Evolutionary conservation across 2,797 vertebrate genomes (phyloP).

Genomic region (Periophthalmus magnuspinnatus): DNA sequence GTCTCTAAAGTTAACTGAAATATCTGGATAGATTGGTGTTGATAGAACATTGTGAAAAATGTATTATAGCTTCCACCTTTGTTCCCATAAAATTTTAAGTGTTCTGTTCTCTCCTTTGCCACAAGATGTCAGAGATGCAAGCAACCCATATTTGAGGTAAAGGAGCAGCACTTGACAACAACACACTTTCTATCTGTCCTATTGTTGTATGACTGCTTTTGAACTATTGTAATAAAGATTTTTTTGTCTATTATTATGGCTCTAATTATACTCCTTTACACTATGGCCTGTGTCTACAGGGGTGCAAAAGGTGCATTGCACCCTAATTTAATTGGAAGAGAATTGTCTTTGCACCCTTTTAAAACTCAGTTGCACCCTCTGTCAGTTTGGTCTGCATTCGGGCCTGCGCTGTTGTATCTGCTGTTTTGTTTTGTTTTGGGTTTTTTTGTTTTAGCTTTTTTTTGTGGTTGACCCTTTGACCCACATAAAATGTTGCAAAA

Average conservation of each 20-base stretch:
- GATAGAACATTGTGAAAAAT: not conserved
- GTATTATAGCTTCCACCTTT: not conserved
- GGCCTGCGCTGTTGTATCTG: too few species aligned
- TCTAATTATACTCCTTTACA: not conserved
- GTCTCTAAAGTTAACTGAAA: too few species aligned
- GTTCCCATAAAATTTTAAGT: too few species aligned
- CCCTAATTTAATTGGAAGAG: too few species aligned
- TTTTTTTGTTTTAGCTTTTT: not conserved
- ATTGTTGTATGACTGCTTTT: not conserved
- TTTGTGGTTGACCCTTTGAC: not conserved
- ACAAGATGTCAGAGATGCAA: conserved; percentile 54
- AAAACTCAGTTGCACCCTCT: too few species aligned
- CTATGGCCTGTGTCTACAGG: too few species aligned
- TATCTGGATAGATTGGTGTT: not conserved
- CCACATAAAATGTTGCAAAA: too few species aligned
- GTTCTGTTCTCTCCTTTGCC: conserved; percentile 17
- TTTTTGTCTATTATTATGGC: not conserved
- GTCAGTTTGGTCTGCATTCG: too few species aligned
- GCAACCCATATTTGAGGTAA: not conserved
- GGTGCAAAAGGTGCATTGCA: too few species aligned
- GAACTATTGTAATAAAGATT: not conserved
- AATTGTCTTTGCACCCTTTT: too few species aligned
- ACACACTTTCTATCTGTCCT: not conserved
- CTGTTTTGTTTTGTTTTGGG: too few species aligned
- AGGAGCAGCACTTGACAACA: not conserved